Percentiles rank a stretch among this genome's conserved stretches.
Evolutionary conservation across 1,140 invertebrate species (phyloP).

Genomic region (Trichonephila clavata): DNA sequence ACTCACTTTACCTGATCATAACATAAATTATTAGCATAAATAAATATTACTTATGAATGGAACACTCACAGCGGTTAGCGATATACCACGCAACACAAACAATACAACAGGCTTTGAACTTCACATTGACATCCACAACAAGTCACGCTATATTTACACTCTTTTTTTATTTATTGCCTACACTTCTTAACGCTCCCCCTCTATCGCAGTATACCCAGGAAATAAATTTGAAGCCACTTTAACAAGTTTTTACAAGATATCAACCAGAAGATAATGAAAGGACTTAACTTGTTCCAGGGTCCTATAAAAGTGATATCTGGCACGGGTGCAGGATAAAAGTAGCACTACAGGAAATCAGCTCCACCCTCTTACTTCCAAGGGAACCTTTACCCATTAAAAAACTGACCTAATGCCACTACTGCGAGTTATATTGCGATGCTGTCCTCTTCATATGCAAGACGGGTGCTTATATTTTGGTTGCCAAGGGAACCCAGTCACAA

Average conservation of each 20-base stretch:
- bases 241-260: neutral
- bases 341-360: slow-evolving; percentile 23
- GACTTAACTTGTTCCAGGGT: too few species aligned
- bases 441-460: slow-evolving; percentile 63
- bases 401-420: neutral
- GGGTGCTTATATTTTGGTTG: slow-evolving; percentile 15
- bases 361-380: neutral
- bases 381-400: slow-evolving; percentile 51
- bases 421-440: neutral
- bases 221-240: neutral
- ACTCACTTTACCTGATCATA: too few species aligned
- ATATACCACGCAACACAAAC: too few species aligned
- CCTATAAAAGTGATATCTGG: neutral
- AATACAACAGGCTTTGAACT: neutral
- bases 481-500: slow-evolving; percentile 41
- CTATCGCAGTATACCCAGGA: neutral
- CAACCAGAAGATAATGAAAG: neutral
- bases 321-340: slow-evolving; percentile 7
- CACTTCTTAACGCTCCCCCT: neutral
- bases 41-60: too few species aligned
- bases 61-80: too few species aligned
- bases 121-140: neutral
- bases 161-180: too few species aligned
- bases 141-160: neutral
- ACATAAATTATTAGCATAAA: too few species aligned